These are phyloP conservation scores for Papilio protenor DNA, from an alignment of 2,888 invertebrate genomes.

Conservation along the genomic window DNA sequence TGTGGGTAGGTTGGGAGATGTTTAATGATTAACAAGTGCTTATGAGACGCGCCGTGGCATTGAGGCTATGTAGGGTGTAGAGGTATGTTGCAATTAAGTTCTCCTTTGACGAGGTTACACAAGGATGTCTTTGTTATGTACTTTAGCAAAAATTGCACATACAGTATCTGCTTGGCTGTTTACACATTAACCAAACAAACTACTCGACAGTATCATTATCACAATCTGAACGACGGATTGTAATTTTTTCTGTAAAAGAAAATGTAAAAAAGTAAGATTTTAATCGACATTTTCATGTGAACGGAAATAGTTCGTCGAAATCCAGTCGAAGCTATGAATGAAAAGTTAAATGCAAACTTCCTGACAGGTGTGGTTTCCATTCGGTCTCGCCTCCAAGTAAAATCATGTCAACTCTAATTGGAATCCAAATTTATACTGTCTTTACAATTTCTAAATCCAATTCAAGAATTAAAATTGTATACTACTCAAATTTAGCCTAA, in stretches of 20 bases:
- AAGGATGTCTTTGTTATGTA: constrained; percentile 17
- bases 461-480: background rate
- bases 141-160: background rate
- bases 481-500: background rate
- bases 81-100: constrained; percentile 11
- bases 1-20: constrained; percentile 2
- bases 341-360: constrained; percentile 22
- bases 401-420: background rate
- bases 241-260: background rate
- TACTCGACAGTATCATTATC: background rate
- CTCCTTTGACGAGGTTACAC: constrained; percentile 20
- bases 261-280: background rate
- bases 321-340: constrained; percentile 12
- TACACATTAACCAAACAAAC: background rate
- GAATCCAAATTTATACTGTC: constrained; percentile 2
- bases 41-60: constrained; percentile 10
- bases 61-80: constrained; percentile 2
- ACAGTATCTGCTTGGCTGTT: background rate
- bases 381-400: background rate
- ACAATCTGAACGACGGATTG: background rate
- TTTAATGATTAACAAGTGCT: constrained; percentile 23
- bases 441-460: background rate
- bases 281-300: background rate
- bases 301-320: constrained; percentile 8
- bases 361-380: constrained; percentile 19